phyloP scores from a whole-genome alignment of 2,797 vertebrate species.

The Nannoperca obscura region DNA sequence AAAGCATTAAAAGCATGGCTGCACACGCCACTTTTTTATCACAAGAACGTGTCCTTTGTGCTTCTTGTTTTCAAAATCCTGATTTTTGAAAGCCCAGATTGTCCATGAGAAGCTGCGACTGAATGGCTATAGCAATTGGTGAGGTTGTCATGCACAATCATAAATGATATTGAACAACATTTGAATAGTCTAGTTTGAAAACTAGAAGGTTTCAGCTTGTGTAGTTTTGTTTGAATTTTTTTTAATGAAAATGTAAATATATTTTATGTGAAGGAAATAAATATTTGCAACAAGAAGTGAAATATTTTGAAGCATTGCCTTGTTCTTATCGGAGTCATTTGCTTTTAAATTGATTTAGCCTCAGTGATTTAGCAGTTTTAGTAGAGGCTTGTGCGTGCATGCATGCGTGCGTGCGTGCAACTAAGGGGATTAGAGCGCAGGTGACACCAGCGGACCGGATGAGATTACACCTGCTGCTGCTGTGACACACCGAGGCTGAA shows the following conservation, averaged over 20 bases:
- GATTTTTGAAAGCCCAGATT: neutral
- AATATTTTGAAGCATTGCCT: neutral
- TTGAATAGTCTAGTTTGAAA: neutral
- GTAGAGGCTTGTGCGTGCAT: neutral
- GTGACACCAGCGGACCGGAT: slow-evolving; percentile 56
- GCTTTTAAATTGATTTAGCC: neutral
- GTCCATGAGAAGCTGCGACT: neutral
- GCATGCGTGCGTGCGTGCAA: slow-evolving; percentile 4
- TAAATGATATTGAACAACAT: neutral
- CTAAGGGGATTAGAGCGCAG: slow-evolving; percentile 60
- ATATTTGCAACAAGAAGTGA: slow-evolving; percentile 17
- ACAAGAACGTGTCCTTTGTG: neutral
- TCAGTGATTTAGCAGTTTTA: neutral
- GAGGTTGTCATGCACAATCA: neutral
- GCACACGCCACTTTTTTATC: neutral
- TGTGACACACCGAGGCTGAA: slow-evolving; percentile 37
- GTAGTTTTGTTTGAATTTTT: neutral
- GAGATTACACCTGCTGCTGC: slow-evolving; percentile 59
- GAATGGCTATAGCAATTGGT: neutral
- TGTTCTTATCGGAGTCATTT: neutral
- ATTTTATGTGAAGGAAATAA: slow-evolving; percentile 16
- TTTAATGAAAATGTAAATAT: slow-evolving; percentile 20
- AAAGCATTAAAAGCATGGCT: neutral
- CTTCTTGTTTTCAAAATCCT: neutral
- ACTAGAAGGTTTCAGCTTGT: neutral